A percentile compares a stretch with the other conserved stretches of the same genome.
These are phyloP conservation scores for Conistra vaccinii DNA, from an alignment of 2,888 invertebrate species.

Conservation along the genomic window DNA sequence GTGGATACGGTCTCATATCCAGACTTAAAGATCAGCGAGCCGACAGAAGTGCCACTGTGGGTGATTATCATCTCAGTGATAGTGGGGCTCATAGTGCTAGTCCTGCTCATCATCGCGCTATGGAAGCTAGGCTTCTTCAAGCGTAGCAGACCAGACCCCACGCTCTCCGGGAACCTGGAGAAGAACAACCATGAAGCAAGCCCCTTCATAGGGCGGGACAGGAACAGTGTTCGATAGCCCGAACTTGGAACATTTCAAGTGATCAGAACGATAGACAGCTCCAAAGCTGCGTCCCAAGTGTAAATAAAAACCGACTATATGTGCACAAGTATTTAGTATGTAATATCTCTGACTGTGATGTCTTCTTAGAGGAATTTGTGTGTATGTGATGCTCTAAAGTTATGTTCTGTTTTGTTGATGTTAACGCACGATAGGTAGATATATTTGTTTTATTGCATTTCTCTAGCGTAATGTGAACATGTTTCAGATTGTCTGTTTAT, in stretches of 20 bases:
- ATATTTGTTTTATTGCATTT: slow-evolving; percentile 83
- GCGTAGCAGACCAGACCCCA: slow-evolving; percentile 95
- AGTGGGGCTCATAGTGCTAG: slow-evolving; percentile 95
- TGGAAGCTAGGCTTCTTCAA: slow-evolving; percentile 98
- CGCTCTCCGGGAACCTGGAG: slow-evolving; percentile 94
- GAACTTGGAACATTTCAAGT: slow-evolving; percentile 48
- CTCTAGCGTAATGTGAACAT: slow-evolving; percentile 78
- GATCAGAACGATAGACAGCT: slow-evolving; percentile 60
- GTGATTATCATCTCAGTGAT: slow-evolving; percentile 96
- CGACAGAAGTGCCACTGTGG: slow-evolving; percentile 95
- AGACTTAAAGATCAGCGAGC: slow-evolving; percentile 94
- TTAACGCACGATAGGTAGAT: slow-evolving; percentile 75
- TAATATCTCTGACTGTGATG: slow-evolving; percentile 89
- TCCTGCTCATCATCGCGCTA: slow-evolving; percentile 94
- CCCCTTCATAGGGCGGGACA: slow-evolving; percentile 90
- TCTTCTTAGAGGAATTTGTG: slow-evolving; percentile 88
- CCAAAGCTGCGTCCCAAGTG: slow-evolving; percentile 60
- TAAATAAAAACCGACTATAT: slow-evolving; percentile 61
- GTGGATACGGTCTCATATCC: slow-evolving; percentile 96
- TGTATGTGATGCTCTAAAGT: slow-evolving; percentile 85
- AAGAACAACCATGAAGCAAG: slow-evolving; percentile 93
- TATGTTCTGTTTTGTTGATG: slow-evolving; percentile 83
- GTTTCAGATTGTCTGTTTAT: slow-evolving; percentile 79
- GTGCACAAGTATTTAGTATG: slow-evolving; percentile 72
- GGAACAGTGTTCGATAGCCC: slow-evolving; percentile 88